Evolutionary conservation across 2,888 invertebrate genomes (phyloP), one percentile per base, ranked within the genome.

Genomic region (Hydraecia micacea): DNA sequence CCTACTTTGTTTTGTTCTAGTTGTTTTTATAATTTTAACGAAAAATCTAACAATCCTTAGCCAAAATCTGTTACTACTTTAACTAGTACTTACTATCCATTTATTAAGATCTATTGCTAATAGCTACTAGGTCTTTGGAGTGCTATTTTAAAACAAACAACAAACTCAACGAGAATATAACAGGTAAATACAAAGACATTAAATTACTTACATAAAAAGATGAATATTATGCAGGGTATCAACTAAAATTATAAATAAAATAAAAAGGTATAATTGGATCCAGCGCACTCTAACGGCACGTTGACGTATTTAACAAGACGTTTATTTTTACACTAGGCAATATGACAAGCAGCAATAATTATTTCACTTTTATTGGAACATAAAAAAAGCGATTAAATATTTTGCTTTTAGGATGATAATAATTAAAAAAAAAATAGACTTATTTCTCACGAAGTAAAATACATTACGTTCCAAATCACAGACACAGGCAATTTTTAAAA

Each of bases 271-370:
- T 21, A 46, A 2, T 36, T 77, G 7, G 28, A 46, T 36, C 0
- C 36, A 80, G 80, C 77, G 60, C 83, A 55, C 67, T 80, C 79
- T 79, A 82, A n/a, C 76, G 82, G 21, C 15, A 68, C 1, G 46
- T 1, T 63, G 28, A 15, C 36, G 28, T 62, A 62, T 8, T 49
- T 18, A 65, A 32, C 6, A 15, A 4, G 62, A 25, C 13, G 67
- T 28, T 39, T 63, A 52, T 72, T 58, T 76, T 75, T 82, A 60
- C 15, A 39, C 5, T 28, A 60, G 58, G 83, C 65, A 75, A 75
- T 46, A 58, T 9, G 6, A 62, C 5, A 18, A 63, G 21, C 8
- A 25, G 25, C 15, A 21, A 65, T 32, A 9, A 4, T 18, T 18
- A 18, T 13, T 28, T 39, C 11, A 36, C 18, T 25, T 42, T 2